Base-by-base conservation (phyloP, 2,797 vertebrate genomes). In the Falco berigora region DNA sequence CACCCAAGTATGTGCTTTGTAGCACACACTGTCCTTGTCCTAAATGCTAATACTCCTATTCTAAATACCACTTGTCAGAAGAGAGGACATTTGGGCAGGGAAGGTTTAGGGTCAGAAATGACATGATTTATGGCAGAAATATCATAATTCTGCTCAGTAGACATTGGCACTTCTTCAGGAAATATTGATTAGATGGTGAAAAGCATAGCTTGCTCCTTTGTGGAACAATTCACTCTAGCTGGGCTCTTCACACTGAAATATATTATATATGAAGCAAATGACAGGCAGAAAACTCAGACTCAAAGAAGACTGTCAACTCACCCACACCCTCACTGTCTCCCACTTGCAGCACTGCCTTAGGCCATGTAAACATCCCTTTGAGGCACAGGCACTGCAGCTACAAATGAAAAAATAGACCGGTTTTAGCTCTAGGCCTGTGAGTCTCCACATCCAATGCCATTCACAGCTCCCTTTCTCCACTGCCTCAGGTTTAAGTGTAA, bases 141-240 rank as follows among this genome's bases (percentile, higher is more conserved):
- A 55, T n/a, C 62, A 14, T 62, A 49, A 49, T 42, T 83, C 52
- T 91, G 58, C 64, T 86, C 53, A 91, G 90, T 36, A 94, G 76
- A 86, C 38, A 32, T 20, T 80, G 89, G 82, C 66, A 86, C 3
- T 23, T 72, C 58, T 81, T 84, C 73, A 86, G 87, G 73, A 92
- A 96, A 84, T 73, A 71, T 30, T 90, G 76, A 92, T 96, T 84
- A 91, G 82, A 74, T 52, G 49, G 34, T 77, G 58, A 90, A 94
- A 94, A 75, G 17, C 27, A 91, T 86, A 83, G 30, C 46, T 91
- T 80, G 75, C 69, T 66, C 86, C 91, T 74, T 50, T 74, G 69
- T 75, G 66, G 73, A 92, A 62, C 78, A 94, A 62, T 36, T 86
- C n/a, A 22, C 10, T 59, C 38, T 81, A 75, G 68, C 46, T 81